Percentiles rank a stretch among this genome's conserved stretches.
These are phyloP conservation scores for Danio tinwini DNA, from an alignment of 2,797 vertebrate genomes.

Conservation along the genomic window DNA sequence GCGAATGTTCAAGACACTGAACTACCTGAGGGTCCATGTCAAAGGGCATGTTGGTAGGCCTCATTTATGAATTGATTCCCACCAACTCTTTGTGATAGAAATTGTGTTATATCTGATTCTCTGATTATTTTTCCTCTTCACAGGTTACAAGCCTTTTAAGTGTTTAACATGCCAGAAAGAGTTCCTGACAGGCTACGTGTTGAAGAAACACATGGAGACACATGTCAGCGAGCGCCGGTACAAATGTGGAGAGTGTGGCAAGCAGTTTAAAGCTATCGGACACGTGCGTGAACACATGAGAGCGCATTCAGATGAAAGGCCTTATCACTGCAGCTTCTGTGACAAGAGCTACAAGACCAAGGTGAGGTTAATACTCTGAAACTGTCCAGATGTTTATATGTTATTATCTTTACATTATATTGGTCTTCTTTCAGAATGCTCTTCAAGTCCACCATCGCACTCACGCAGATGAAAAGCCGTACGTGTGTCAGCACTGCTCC, in stretches of 20 bases:
- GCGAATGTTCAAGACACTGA: constrained; percentile 84
- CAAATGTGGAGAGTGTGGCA: constrained; percentile 96
- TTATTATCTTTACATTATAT: background rate
- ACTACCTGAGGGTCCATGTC: constrained; percentile 88
- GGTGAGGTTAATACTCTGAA: constrained; percentile 71
- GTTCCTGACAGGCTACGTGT: constrained; percentile 93
- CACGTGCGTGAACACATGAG: constrained; percentile 95
- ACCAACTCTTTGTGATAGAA: background rate
- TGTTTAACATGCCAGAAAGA: constrained; percentile 92
- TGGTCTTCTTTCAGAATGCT: constrained; percentile 82
- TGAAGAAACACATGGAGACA: constrained; percentile 95
- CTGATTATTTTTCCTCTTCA: background rate
- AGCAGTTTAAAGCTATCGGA: constrained; percentile 95
- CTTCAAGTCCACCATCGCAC: constrained; percentile 96
- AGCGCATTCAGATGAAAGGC: constrained; percentile 93
- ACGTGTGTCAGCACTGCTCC: constrained; percentile 88
- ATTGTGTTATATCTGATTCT: background rate
- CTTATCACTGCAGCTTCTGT: constrained; percentile 88
- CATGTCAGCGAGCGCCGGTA: constrained; percentile 92
- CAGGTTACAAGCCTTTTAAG: constrained; percentile 90
- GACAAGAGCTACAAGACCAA: constrained; percentile 97
- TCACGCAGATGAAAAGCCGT: constrained; percentile 91
- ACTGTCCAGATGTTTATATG: background rate
- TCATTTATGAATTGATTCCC: background rate
- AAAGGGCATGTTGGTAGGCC: constrained; percentile 88